phyloP scores from a whole-genome alignment of 2,797 vertebrate genomes.

The Rhinella marina region DNA sequence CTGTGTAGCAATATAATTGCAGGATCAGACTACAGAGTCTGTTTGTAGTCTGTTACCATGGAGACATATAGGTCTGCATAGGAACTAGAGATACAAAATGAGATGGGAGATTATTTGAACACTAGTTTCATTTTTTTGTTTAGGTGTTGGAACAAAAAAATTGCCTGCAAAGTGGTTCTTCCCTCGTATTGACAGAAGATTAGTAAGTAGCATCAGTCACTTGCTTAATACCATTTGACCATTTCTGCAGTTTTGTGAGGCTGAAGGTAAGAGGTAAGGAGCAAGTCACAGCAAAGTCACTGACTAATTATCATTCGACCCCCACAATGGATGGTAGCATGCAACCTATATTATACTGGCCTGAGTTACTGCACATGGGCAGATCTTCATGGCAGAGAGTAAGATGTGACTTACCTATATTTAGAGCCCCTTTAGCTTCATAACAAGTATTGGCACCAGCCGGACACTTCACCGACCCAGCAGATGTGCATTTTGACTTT shows the following conservation, averaged over 20 bases:
- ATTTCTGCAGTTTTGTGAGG: no score
- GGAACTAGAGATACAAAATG: no score
- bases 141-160: background rate
- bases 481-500: background rate
- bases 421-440: background rate
- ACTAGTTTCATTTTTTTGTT: background rate
- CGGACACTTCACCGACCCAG: background rate
- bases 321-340: background rate
- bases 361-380: background rate
- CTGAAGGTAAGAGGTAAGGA: background rate
- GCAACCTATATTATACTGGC: background rate
- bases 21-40: no score
- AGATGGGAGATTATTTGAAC: no score
- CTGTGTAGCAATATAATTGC: no score
- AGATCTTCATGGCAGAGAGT: background rate
- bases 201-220: background rate
- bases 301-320: background rate
- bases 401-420: background rate
- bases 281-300: background rate
- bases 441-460: background rate
- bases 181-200: background rate
- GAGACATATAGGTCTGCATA: no score
- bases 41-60: no score
- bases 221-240: background rate
- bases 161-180: background rate